These are phyloP conservation scores for Epinotia nisella DNA, from an alignment of 2,888 invertebrate genomes.

Conservation along the genomic window DNA sequence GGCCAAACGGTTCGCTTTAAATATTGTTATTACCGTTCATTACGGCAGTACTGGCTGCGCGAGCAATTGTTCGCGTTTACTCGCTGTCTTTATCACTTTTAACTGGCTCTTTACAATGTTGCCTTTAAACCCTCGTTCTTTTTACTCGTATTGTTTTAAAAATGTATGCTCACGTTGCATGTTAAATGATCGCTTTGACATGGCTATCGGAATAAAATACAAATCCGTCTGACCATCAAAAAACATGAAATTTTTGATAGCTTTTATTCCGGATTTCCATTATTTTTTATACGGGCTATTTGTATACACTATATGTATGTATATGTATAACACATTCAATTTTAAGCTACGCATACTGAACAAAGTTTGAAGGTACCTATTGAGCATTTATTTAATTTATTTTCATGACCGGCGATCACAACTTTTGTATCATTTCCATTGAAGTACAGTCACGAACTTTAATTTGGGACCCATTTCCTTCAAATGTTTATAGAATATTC, in stretches of 20 bases:
- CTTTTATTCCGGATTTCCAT: constrained; percentile 4
- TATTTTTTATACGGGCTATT: background rate
- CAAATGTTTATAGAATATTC: too few relatives aligned
- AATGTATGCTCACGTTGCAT: background rate
- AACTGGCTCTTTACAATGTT: background rate
- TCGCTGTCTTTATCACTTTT: background rate
- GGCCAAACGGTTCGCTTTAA: constrained; percentile 30
- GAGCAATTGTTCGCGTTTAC: background rate
- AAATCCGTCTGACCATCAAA: background rate
- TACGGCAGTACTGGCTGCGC: constrained; percentile 2
- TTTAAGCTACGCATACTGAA: too few relatives aligned
- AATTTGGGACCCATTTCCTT: too few relatives aligned
- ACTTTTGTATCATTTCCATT: background rate
- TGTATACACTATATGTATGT: too few relatives aligned
- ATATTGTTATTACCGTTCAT: constrained; percentile 34
- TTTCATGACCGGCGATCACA: too few relatives aligned
- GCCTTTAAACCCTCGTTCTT: too few relatives aligned
- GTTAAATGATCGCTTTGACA: background rate
- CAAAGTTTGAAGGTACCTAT: too few relatives aligned
- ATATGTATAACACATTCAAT: too few relatives aligned
- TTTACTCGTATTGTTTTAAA: too few relatives aligned
- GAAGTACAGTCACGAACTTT: too few relatives aligned
- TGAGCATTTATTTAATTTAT: too few relatives aligned
- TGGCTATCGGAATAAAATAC: background rate
- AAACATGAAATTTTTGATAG: constrained; percentile 9